Percentiles rank a stretch among this genome's conserved stretches.
Conservation (phyloP, 2,113 vertebrate species). For the Hemiprocne comata region DNA sequence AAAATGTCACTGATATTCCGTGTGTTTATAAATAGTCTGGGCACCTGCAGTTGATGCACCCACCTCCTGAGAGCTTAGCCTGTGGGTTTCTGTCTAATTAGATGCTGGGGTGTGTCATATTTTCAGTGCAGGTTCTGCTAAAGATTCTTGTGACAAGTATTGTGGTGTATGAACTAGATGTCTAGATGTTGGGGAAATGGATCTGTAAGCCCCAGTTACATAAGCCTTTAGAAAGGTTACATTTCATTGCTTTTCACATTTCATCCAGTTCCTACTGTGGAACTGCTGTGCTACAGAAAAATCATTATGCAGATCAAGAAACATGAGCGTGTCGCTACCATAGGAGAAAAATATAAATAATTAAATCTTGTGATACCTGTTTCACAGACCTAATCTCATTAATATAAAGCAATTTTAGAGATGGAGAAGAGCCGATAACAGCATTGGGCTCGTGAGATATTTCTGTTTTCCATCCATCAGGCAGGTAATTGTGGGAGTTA, state of each 20-base stretch:
- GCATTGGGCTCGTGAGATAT: conserved; percentile 65
- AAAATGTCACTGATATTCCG: neutral
- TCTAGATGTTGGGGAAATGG: neutral
- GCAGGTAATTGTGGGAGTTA: conserved; percentile 78
- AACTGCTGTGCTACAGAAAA: neutral
- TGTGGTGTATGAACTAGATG: neutral
- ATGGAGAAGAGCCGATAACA: conserved; percentile 59
- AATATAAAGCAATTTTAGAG: conserved; percentile 68
- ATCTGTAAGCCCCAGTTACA: neutral
- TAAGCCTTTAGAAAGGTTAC: conserved; percentile 18
- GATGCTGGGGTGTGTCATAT: neutral
- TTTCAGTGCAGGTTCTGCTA: neutral
- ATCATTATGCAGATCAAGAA: conserved; percentile 28
- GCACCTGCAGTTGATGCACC: neutral
- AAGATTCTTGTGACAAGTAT: neutral
- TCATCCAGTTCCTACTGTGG: neutral
- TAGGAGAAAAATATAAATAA: conserved; percentile 36
- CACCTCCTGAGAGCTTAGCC: neutral
- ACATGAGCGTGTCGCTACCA: neutral
- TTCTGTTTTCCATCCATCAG: conserved; percentile 78
- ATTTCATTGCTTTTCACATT: conserved; percentile 19
- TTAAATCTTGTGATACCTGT: conserved; percentile 48
- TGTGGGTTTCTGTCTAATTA: neutral
- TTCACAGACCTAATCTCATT: conserved; percentile 68
- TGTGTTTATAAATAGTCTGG: neutral